phyloP scores from a whole-genome alignment of 2,888 invertebrate genomes.

The Tribolium freemani region DNA sequence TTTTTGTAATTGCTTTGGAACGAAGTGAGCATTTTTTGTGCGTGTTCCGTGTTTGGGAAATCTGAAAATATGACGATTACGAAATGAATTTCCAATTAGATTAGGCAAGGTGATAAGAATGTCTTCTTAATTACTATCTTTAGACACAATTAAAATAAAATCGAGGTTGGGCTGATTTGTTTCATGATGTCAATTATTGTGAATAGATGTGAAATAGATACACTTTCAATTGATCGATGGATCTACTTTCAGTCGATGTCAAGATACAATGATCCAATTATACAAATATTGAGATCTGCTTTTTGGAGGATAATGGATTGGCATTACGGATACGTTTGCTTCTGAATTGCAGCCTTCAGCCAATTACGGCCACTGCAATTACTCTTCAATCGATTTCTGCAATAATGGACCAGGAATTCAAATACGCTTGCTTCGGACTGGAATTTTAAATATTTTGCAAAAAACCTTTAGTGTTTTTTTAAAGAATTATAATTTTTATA shows the following conservation, averaged over 20 bases:
- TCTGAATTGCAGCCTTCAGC: background rate
- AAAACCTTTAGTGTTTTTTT: no score
- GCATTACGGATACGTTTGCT: background rate
- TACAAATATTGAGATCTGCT: slow-evolving; percentile 24
- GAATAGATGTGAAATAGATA: slow-evolving; percentile 25
- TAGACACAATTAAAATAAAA: slow-evolving; percentile 19
- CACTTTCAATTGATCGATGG: slow-evolving; percentile 31
- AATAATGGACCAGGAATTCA: no score
- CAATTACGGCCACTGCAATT: background rate
- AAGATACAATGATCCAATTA: slow-evolving; percentile 28
- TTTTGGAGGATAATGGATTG: background rate
- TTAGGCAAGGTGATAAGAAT: slow-evolving; percentile 28
- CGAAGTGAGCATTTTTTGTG: slow-evolving; percentile 11
- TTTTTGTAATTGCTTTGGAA: slow-evolving; percentile 17
- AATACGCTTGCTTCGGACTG: no score
- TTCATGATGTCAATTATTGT: slow-evolving; percentile 30
- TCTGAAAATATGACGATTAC: slow-evolving; percentile 16
- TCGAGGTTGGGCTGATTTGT: slow-evolving; percentile 24
- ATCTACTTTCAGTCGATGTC: slow-evolving; percentile 20
- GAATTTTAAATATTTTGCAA: no score
- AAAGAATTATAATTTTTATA: no score
- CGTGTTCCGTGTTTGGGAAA: slow-evolving; percentile 26
- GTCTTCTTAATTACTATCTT: slow-evolving; percentile 22
- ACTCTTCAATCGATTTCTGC: no score
- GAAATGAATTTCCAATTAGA: slow-evolving; percentile 29